phyloP scores from a whole-genome alignment of 2,113 vertebrate genomes.

The Thalassarche chlororhynchos region DNA sequence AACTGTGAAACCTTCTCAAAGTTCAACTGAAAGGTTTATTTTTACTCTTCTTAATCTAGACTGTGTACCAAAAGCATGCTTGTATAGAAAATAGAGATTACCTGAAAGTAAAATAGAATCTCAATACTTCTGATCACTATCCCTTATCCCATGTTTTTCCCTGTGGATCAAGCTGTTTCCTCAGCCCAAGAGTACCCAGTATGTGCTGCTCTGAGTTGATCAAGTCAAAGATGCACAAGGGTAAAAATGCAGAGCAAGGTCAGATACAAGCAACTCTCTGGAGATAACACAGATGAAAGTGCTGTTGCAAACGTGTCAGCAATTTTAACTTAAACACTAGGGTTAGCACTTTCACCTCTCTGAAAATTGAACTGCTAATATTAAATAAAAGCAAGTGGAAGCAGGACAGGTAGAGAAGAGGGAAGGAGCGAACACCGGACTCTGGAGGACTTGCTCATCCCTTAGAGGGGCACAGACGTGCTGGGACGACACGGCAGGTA shows the following conservation, averaged over 20 bases:
- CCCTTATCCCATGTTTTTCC: background rate
- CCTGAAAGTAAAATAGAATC: background rate
- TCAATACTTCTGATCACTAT: background rate
- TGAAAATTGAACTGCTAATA: background rate
- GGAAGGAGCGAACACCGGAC: background rate
- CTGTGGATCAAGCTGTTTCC: background rate
- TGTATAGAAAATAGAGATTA: background rate
- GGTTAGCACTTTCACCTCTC: background rate
- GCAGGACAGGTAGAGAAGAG: background rate
- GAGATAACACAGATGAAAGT: background rate
- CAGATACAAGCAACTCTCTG: background rate
- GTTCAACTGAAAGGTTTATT: background rate
- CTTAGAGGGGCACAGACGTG: fast-evolving
- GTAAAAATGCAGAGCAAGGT: slow-evolving; percentile 13
- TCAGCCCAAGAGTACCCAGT: background rate
- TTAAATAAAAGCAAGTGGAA: fast-evolving
- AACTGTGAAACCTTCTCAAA: background rate
- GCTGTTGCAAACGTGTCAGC: background rate
- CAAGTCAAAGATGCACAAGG: background rate
- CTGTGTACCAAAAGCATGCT: background rate
- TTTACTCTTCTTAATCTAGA: background rate
- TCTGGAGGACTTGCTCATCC: background rate
- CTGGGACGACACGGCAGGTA: background rate
- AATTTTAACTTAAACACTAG: background rate
- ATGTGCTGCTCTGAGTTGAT: background rate